phyloP scores from a whole-genome alignment of 2,113 vertebrate genomes.

The Leptocoma aspasia region DNA sequence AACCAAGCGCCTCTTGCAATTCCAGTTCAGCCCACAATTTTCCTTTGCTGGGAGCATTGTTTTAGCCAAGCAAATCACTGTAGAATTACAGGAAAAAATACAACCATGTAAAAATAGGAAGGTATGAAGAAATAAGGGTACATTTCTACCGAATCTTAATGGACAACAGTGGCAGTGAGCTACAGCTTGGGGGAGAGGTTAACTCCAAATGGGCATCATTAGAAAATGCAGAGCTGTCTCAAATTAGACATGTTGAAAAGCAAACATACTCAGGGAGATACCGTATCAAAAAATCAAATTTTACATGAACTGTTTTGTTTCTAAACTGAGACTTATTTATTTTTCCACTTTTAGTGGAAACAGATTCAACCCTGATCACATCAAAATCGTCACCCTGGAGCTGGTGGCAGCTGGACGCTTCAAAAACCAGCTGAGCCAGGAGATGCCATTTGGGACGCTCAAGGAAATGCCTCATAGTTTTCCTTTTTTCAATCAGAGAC shows the following conservation, averaged over 20 bases:
- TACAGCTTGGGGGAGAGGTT: neutral
- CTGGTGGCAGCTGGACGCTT: neutral
- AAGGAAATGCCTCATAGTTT: neutral
- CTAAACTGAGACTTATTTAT: slow-evolving; percentile 5
- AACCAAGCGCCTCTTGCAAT: neutral
- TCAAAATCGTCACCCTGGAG: neutral
- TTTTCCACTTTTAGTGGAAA: slow-evolving; percentile 24
- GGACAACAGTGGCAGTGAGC: neutral
- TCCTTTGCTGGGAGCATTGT: neutral
- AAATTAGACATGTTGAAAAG: slow-evolving; percentile 17
- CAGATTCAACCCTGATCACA: neutral
- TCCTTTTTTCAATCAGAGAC: neutral
- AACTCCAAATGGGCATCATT: neutral
- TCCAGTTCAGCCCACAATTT: neutral
- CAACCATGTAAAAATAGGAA: neutral
- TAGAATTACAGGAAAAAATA: neutral
- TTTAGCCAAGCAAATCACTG: slow-evolving; percentile 20
- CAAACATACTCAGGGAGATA: neutral
- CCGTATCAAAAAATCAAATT: neutral
- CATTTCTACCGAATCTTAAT: neutral
- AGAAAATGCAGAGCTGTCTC: slow-evolving; percentile 3
- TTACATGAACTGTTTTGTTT: slow-evolving; percentile 2
- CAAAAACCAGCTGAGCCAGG: neutral
- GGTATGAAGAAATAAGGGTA: neutral
- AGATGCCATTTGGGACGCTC: neutral